phyloP scores from a whole-genome alignment of 2,888 invertebrate genomes.

The Mythimna impura region DNA sequence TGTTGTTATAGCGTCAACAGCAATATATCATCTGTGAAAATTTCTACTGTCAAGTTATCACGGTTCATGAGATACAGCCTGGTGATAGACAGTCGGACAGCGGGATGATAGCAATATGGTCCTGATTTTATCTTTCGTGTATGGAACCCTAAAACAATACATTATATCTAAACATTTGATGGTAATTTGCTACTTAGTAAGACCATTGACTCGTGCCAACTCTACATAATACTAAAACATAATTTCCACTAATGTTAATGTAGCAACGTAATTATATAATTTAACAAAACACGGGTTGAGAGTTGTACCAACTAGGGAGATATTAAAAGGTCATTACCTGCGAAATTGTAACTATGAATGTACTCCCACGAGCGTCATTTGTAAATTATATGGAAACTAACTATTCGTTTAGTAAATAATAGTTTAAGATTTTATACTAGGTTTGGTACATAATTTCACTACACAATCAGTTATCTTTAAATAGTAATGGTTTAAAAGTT shows the following conservation, averaged over 20 bases:
- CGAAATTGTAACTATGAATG: constrained; percentile 63
- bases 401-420: constrained; percentile 29
- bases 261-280: constrained; percentile 47
- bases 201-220: background rate
- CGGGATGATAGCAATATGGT: too few species aligned
- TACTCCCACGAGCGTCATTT: constrained; percentile 64
- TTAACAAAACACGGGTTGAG: constrained; percentile 51
- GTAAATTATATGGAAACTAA: constrained; percentile 44
- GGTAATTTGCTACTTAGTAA: background rate
- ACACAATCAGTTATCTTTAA: background rate
- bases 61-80: too few species aligned
- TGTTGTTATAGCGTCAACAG: too few species aligned
- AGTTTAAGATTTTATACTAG: background rate
- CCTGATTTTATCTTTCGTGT: too few species aligned
- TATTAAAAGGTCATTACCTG: constrained; percentile 69
- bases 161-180: too few species aligned
- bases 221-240: constrained; percentile 15
- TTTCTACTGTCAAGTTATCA: too few species aligned
- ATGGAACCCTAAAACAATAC: too few species aligned
- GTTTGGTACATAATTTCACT: background rate
- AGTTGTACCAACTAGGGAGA: constrained; percentile 58
- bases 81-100: too few species aligned
- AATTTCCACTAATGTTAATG: constrained; percentile 47
- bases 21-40: too few species aligned
- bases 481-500: background rate